Evolutionary conservation across 2,113 vertebrate species (phyloP).

Genomic region (Engraulis encrasicolus): DNA sequence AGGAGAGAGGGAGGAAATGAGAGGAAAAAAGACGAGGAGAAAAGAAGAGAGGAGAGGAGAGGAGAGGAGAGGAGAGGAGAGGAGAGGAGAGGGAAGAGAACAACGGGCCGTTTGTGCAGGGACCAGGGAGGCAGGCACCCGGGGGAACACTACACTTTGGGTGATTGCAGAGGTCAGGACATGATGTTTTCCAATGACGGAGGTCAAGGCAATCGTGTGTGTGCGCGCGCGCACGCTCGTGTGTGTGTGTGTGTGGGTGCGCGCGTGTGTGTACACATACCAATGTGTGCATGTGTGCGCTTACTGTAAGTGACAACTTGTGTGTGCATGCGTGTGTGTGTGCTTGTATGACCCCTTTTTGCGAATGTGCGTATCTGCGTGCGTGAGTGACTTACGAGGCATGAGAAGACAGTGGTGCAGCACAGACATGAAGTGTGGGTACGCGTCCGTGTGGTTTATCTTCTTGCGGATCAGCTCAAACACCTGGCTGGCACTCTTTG

Average conservation of each 20-base stretch:
- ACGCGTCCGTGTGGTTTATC: constrained; percentile 94
- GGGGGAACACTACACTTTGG: neutral
- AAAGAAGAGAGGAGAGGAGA: neutral
- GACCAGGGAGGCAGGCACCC: neutral
- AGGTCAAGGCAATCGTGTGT: constrained; percentile 9
- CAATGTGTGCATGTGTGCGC: no score
- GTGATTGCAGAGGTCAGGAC: neutral
- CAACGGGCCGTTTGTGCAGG: neutral
- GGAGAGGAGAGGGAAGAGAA: neutral
- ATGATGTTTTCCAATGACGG: neutral
- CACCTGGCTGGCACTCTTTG: constrained; percentile 96
- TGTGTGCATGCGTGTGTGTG: neutral
- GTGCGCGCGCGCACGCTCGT: neutral
- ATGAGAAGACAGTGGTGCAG: constrained; percentile 98
- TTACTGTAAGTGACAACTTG: no score
- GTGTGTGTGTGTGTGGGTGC: neutral
- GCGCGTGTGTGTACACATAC: neutral
- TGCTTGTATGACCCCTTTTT: neutral
- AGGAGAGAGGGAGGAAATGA: no score
- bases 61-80: neutral
- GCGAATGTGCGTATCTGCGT: neutral
- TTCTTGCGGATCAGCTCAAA: constrained; percentile 96
- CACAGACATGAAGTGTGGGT: constrained; percentile 98
- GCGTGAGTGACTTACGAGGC: constrained; percentile 86
- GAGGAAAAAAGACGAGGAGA: no score